Conservation (phyloP, 2,113 vertebrate species). For the Tachysurus fulvidraco region DNA sequence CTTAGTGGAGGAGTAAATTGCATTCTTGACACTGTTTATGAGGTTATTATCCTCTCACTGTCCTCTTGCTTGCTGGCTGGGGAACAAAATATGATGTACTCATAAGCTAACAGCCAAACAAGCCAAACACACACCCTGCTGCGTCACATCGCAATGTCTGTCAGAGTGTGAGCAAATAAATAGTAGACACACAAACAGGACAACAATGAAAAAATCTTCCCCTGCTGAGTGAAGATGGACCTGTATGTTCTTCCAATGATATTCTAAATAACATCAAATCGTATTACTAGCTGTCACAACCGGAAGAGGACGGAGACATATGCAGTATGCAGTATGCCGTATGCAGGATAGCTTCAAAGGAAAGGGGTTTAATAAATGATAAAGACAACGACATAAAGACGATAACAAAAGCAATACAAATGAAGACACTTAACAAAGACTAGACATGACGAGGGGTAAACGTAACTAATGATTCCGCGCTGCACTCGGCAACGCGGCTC, state of each 20-base stretch:
- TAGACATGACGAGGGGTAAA: too few relatives aligned
- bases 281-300: too few relatives aligned
- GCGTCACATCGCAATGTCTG: neutral
- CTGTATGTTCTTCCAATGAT: neutral
- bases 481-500: too few relatives aligned
- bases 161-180: neutral
- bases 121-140: conserved; percentile 28
- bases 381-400: too few relatives aligned
- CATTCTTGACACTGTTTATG: conserved; percentile 59
- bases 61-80: conserved; percentile 12
- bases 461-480: too few relatives aligned
- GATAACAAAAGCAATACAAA: too few relatives aligned
- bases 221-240: neutral
- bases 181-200: neutral
- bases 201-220: neutral
- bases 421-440: too few relatives aligned
- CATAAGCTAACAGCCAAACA: conserved; percentile 17
- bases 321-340: too few relatives aligned
- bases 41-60: conserved; percentile 61
- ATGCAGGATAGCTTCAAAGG: too few relatives aligned
- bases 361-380: too few relatives aligned
- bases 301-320: too few relatives aligned
- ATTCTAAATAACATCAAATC: neutral
- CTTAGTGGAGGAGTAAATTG: conserved; percentile 54
- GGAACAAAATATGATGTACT: conserved; percentile 14